Conservation (phyloP, 2,113 vertebrate genomes). For the Cisticola juncidis region DNA sequence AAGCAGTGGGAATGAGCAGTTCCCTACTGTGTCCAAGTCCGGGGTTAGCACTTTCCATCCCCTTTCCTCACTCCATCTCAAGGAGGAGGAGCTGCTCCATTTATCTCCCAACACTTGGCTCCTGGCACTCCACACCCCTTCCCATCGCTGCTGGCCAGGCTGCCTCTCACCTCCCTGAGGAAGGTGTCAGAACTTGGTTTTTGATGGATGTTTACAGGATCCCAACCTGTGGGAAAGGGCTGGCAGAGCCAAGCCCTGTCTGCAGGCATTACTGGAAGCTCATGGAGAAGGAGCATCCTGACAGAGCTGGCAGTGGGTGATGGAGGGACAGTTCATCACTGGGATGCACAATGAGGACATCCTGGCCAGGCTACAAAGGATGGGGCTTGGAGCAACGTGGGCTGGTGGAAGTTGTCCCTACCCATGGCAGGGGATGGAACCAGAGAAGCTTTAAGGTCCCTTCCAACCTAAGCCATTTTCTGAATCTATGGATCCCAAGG, state of each 20-base stretch:
- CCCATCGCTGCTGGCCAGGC: neutral
- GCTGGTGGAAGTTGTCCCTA: too few relatives aligned
- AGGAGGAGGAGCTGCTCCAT: neutral
- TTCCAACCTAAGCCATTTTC: neutral
- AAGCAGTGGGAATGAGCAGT: neutral
- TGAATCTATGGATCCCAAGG: neutral
- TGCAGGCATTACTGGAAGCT: neutral
- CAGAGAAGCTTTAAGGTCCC: neutral
- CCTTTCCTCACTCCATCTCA: neutral
- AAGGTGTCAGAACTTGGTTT: accelerated
- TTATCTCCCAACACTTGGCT: neutral
- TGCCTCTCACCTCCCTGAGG: accelerated
- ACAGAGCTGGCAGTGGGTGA: neutral
- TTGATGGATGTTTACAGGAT: neutral
- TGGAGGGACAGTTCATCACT: neutral
- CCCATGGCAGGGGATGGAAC: neutral
- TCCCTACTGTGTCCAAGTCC: neutral
- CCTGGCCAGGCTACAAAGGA: neutral
- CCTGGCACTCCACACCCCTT: neutral
- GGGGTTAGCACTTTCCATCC: neutral
- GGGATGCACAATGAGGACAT: neutral
- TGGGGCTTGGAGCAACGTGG: neutral
- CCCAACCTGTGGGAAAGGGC: neutral
- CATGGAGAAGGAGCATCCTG: neutral
- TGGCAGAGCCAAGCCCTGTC: neutral